Evolutionary conservation across 1,140 invertebrate species (phyloP), one percentile per base, ranked within the genome.

Genomic region (Euura lappo): DNA sequence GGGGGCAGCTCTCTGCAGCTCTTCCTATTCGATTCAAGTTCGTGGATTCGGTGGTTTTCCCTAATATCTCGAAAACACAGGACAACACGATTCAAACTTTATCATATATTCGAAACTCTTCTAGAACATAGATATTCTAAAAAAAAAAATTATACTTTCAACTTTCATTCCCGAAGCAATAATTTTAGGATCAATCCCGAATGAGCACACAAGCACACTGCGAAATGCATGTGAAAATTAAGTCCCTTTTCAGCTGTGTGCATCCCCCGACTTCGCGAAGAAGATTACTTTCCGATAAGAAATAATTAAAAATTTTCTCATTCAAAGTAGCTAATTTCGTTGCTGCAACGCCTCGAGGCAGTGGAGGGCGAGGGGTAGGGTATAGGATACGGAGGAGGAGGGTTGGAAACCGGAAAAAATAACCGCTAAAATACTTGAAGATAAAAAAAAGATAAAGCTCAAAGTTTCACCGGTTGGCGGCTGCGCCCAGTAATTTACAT

Each of bases 221-320:
- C 28, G 28, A 28, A 28, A 28, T 28, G 28, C 28, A 28, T 28
- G 28, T 28, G 28, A 28, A 28, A 28, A 28, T 28, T 28, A 28
- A 28, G 28, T 28, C 28, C 28, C 28, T 28, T 28, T 28, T 28
- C 28, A 28, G 28, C 28, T 28, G 28, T 28, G 28, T 28, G 28
- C 28, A 3, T 6, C 51, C 6, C 51, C 51, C 51, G 51, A 60
- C 28, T 28, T 28, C 28, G 28, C 13, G 51, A n/a, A 60, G 77
- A 77, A 87, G 86, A 88, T 88, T 82, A 82, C 84, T 88, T 88
- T 88, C 84, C 86, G 86, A 88, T 88, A 87, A 88, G 87, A 79
- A 85, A 87, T 88, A 88, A 88, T 88, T 88, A 88, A 88, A 88
- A 88, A 85, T 87, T 87, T 86, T 87, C 84, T 86, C 86, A 84